Evolutionary conservation across 2,113 vertebrate species (phyloP).

Genomic region (Fulmarus glacialis): DNA sequence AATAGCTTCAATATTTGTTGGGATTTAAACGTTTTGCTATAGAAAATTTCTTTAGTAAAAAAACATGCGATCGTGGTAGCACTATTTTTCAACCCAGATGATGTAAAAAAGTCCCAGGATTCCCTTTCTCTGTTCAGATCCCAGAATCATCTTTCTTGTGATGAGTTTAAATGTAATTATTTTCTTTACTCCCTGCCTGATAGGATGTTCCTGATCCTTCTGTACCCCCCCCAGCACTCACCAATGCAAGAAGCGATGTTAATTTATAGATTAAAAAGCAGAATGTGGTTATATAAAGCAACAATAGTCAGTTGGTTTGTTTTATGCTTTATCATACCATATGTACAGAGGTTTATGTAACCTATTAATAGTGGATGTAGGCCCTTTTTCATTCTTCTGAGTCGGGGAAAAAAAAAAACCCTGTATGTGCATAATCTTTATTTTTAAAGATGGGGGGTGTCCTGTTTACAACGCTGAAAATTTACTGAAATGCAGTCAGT

Average conservation of each 20-base stretch:
- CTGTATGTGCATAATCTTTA: not conserved
- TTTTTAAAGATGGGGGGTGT: not conserved
- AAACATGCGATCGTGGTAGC: fast-evolving
- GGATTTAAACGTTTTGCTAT: not conserved
- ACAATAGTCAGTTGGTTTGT: not conserved
- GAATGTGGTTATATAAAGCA: not conserved
- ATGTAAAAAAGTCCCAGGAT: not conserved
- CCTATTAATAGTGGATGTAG: not conserved
- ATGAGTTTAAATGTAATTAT: not conserved
- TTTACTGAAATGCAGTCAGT: not conserved
- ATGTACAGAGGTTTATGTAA: not conserved
- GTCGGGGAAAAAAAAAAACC: fast-evolving
- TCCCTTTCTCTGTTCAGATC: not conserved
- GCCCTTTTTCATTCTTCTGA: not conserved
- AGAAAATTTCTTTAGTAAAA: not conserved
- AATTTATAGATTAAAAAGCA: not conserved
- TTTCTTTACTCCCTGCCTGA: not conserved
- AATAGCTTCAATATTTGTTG: not conserved
- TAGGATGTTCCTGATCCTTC: not conserved
- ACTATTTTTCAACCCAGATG: not conserved
- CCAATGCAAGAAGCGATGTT: not conserved
- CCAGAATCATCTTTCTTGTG: no score
- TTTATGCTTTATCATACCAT: not conserved
- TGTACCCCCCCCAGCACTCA: not conserved
- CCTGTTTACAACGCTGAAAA: not conserved